Evolutionary conservation across 2,113 vertebrate genomes (phyloP).

Genomic region (Sander lucioperca): DNA sequence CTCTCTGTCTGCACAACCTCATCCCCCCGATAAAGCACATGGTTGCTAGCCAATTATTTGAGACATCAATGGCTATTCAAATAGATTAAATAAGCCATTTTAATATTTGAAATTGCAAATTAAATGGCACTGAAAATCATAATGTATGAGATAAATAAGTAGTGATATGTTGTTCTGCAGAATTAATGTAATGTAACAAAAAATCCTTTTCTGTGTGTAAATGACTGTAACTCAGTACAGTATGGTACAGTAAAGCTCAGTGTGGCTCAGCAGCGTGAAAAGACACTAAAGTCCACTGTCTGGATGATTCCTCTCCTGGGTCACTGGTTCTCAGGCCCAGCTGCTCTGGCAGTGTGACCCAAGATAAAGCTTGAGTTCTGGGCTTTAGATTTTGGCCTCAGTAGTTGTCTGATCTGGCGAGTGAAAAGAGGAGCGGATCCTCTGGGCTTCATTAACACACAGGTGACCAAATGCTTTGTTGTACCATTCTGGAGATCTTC

Average conservation of each 20-base stretch:
- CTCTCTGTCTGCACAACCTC: neutral
- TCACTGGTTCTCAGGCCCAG: slow-evolving; percentile 22
- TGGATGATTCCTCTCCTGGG: slow-evolving; percentile 20
- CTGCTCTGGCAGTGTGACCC: slow-evolving; percentile 35
- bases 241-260: slow-evolving; percentile 42
- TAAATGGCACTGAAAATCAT: slow-evolving; percentile 3
- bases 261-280: slow-evolving; percentile 57
- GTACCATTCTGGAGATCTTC: slow-evolving; percentile 97
- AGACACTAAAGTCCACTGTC: slow-evolving; percentile 30
- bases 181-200: neutral
- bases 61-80: neutral
- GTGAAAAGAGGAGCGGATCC: slow-evolving; percentile 94
- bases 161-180: slow-evolving; percentile 7
- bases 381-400: slow-evolving; percentile 91
- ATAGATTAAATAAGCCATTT: neutral
- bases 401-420: slow-evolving; percentile 87
- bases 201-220: slow-evolving; percentile 37
- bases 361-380: slow-evolving; percentile 19
- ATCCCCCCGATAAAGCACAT: neutral
- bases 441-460: slow-evolving; percentile 91
- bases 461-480: slow-evolving; percentile 94
- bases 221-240: slow-evolving; percentile 48
- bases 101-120: slow-evolving; percentile 22
- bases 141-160: slow-evolving; percentile 51
- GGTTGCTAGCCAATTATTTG: neutral